Base-by-base conservation (phyloP, 2,113 vertebrate genomes). In the Nothobranchius furzeri region DNA sequence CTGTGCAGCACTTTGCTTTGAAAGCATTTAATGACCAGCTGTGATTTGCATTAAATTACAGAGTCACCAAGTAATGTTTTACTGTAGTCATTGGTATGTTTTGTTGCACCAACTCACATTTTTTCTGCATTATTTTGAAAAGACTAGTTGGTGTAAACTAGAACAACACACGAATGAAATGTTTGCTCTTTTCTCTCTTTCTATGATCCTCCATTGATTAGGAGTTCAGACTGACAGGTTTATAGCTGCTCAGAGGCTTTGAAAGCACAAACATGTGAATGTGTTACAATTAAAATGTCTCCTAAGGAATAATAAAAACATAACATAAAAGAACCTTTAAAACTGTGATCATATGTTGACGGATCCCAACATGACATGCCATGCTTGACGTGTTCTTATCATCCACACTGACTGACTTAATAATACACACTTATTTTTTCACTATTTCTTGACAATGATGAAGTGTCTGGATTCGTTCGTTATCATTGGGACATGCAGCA, bases 31-130 rank as follows among this genome's bases (percentile, higher is more conserved):
- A n/a, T 17, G 71, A 61, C 7, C 6, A 35, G 36, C 12, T 59
- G 1, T 63, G 12, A 71, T 70, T 74, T 61, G 69, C 46, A 13
- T 48, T 47, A 47, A 70, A 70, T 50, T 40, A 47, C 14, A 79
- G 25, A 68, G 20, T 40, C 30, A 47, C 42, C 17, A 55, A 70
- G 67, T 48, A 54, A 68, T 11, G 11, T 54, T 69, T 37, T 66
- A 60, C 36, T 68, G 15, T 11, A 15, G 51, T 12, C 43, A 30
- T 11, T 2, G 40, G 30, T 12, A 20, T 14, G 63, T 48, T 53
- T 47, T 60, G 37, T 64, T 53, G 13, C 15, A 47, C 49, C 17
- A 20, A 66, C 52, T 75, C 6, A 30, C 58, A 43, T 50, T 70
- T 68, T 46, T 42, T 47, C n/a, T 67, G 1, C 30, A 17, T 45